A percentile compares a stretch with the other conserved stretches of the same genome.
Conservation (phyloP, 92 coral and sea anemone genomes). For the Parazoanthus darwini region DNA sequence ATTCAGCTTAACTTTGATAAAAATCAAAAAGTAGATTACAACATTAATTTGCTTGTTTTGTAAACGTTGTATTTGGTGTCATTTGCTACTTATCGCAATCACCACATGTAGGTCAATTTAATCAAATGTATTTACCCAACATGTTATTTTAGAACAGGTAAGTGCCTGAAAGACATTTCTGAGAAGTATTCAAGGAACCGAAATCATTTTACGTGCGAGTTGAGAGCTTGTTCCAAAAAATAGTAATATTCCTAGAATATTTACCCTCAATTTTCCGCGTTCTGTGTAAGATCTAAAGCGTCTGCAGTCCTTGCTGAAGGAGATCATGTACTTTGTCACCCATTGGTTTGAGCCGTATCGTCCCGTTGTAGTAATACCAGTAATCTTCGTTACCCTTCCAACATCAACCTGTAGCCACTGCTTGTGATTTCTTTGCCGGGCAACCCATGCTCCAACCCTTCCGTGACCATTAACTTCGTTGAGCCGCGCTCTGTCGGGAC, state of each 20-base stretch:
- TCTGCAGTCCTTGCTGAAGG: constrained; percentile 35
- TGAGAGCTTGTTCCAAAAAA: no score
- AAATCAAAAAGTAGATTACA: no score
- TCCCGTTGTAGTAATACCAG: constrained; percentile 49
- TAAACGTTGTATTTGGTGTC: neutral
- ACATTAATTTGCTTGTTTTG: no score
- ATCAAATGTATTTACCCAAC: no score
- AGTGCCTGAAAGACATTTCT: neutral
- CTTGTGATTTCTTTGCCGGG: constrained; percentile 20
- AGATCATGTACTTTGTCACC: constrained; percentile 42
- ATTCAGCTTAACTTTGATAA: neutral
- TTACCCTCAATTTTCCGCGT: constrained; percentile 33
- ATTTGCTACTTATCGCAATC: neutral
- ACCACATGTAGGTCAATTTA: neutral
- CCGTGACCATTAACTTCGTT: constrained; percentile 1
- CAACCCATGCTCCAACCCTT: constrained; percentile 58
- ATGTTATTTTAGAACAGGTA: neutral
- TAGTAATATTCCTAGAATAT: neutral
- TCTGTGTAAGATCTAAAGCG: constrained; percentile 37
- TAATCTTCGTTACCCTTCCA: constrained; percentile 23
- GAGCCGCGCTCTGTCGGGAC: constrained; percentile 28
- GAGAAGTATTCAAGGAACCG: neutral
- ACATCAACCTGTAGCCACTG: constrained; percentile 53
- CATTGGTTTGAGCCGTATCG: constrained; percentile 36
- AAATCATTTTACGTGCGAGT: no score